Percentiles rank a stretch among this genome's conserved stretches.
Conservation (phyloP, 1,140 invertebrate species). For the Eumeta japonica region DNA sequence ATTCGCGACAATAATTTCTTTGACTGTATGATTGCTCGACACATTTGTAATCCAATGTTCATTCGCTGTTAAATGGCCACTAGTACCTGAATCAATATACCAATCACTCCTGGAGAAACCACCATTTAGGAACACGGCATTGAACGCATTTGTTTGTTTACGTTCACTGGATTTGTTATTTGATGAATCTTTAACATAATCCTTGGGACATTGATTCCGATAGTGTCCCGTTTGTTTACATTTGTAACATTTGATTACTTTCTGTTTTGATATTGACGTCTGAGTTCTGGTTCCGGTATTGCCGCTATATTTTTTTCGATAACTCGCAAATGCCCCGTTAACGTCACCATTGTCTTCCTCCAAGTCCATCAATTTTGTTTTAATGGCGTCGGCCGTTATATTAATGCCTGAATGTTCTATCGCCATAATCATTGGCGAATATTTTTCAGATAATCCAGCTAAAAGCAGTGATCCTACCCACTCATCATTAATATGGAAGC, state of each 20-base stretch:
- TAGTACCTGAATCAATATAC: slow-evolving; percentile 18
- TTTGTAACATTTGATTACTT: slow-evolving; percentile 17
- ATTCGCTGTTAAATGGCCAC: slow-evolving; percentile 10
- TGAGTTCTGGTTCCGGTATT: no score
- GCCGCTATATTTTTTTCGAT: not conserved
- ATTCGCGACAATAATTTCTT: not conserved
- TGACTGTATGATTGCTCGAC: slow-evolving; percentile 2
- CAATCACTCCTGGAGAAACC: slow-evolving; percentile 16
- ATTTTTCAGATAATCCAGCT: slow-evolving; percentile 29
- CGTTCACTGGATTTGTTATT: slow-evolving; percentile 10
- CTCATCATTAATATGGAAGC: no score
- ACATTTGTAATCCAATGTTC: slow-evolving; percentile 7
- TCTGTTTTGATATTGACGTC: slow-evolving; percentile 13
- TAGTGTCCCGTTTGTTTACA: slow-evolving; percentile 20
- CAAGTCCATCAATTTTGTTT: slow-evolving; percentile 21
- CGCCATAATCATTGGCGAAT: slow-evolving; percentile 34
- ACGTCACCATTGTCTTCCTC: slow-evolving; percentile 4
- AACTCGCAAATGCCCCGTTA: not conserved
- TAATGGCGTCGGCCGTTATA: slow-evolving; percentile 20
- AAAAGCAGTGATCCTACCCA: slow-evolving; percentile 30
- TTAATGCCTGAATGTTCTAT: slow-evolving; percentile 22
- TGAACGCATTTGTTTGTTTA: slow-evolving; percentile 11
- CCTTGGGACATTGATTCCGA: slow-evolving; percentile 11
- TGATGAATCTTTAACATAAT: slow-evolving; percentile 1
- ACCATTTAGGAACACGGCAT: slow-evolving; percentile 16